Percentiles rank a stretch among this genome's conserved stretches.
These are phyloP conservation scores for Brachypalpus laphriformis DNA, from an alignment of 2,888 invertebrate species.

Conservation along the genomic window DNA sequence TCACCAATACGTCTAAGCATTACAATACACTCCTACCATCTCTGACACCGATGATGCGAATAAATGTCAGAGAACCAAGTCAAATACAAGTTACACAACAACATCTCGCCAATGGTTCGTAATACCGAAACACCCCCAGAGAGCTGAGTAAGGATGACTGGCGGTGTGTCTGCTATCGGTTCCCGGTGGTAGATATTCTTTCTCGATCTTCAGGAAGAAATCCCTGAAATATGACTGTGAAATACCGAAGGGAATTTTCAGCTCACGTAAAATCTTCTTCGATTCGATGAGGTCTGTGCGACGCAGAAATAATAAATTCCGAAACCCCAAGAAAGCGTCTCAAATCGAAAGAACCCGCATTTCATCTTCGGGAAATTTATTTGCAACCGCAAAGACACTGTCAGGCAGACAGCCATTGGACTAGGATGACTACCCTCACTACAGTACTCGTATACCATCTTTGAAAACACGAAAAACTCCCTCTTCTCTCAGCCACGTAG, in stretches of 20 bases:
- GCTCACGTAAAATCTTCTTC: constrained; percentile 16
- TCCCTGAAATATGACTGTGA: constrained; percentile 56
- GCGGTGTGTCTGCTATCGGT: background rate
- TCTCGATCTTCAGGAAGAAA: constrained; percentile 18
- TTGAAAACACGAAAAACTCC: background rate
- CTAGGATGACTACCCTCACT: background rate
- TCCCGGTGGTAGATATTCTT: background rate
- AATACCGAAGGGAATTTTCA: constrained; percentile 37
- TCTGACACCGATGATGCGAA: background rate
- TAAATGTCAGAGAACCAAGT: background rate
- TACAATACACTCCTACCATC: background rate
- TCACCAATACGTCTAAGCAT: constrained; percentile 11
- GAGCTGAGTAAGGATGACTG: constrained; percentile 20
- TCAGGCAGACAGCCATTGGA: constrained; percentile 29
- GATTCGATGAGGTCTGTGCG: constrained; percentile 18
- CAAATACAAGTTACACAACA: background rate
- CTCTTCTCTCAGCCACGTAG: background rate
- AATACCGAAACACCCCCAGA: background rate
- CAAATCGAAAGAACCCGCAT: constrained; percentile 47
- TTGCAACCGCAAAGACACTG: constrained; percentile 52
- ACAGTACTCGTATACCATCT: background rate
- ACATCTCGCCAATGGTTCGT: background rate
- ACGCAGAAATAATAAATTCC: constrained; percentile 60
- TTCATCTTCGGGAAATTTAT: constrained; percentile 66
- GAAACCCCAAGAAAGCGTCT: constrained; percentile 41